Evolutionary conservation across 2,888 invertebrate species (phyloP).

Genomic region (Philereme vetulata): DNA sequence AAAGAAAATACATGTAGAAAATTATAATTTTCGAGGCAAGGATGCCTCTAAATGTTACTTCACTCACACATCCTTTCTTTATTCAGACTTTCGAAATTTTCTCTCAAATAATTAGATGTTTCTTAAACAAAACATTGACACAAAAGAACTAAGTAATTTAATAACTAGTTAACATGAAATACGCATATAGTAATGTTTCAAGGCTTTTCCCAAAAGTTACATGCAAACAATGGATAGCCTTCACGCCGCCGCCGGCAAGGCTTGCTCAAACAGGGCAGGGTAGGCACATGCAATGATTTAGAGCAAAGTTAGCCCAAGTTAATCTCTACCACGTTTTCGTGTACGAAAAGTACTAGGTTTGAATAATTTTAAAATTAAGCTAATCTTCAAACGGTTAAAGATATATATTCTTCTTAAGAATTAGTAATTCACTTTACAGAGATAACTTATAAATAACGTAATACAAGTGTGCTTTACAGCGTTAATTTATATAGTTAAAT

Average conservation of each 20-base stretch:
- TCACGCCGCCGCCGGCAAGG: conserved; percentile 49
- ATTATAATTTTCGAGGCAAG: too few relatives aligned
- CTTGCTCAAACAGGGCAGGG: conserved; percentile 42
- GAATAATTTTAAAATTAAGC: too few relatives aligned
- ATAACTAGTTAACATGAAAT: conserved; percentile 36
- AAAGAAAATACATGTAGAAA: too few relatives aligned
- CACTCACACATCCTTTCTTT: too few relatives aligned
- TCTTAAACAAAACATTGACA: conserved; percentile 18
- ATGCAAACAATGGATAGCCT: conserved; percentile 55
- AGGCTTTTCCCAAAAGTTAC: conserved; percentile 41
- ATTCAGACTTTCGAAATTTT: neutral
- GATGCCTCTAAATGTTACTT: too few relatives aligned
- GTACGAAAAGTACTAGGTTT: neutral
- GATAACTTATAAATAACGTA: too few relatives aligned
- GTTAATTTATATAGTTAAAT: too few relatives aligned
- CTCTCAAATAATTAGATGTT: conserved; percentile 12
- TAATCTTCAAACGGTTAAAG: too few relatives aligned
- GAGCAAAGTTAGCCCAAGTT: conserved; percentile 8
- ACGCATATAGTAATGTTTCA: conserved; percentile 35
- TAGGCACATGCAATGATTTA: conserved; percentile 30
- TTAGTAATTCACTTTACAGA: too few relatives aligned
- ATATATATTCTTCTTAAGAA: too few relatives aligned
- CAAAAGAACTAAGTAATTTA: conserved; percentile 9
- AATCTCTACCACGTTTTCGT: neutral
- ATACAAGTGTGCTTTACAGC: too few relatives aligned